A percentile compares a stretch with the other conserved stretches of the same genome.
These are phyloP conservation scores for Drosophila subpulchrella DNA, from an alignment of 1,140 invertebrate species.

Conservation along the genomic window DNA sequence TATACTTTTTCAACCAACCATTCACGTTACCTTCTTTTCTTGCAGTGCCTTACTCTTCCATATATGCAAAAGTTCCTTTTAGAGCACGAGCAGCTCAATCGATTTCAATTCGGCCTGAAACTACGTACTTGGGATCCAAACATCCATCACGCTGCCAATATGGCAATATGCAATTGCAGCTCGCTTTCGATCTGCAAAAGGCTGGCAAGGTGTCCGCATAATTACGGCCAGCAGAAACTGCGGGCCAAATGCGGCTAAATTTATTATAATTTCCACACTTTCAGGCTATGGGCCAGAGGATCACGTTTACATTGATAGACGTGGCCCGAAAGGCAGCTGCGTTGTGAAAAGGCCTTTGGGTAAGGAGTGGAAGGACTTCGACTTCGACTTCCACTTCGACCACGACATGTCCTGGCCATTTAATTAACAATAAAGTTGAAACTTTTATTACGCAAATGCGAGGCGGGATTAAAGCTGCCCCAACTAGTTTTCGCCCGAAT, in stretches of 20 bases:
- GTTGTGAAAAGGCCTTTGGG: slow-evolving; percentile 35
- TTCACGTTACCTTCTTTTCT: background rate
- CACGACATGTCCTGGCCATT: slow-evolving; percentile 50
- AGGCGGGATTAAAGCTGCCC: slow-evolving; percentile 43
- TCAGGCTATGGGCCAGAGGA: slow-evolving; percentile 32
- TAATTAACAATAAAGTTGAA: slow-evolving; percentile 81
- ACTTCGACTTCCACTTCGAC: background rate
- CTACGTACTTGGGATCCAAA: slow-evolving; percentile 43
- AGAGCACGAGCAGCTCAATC: slow-evolving; percentile 25
- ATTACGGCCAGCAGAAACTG: slow-evolving; percentile 60
- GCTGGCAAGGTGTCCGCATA: slow-evolving; percentile 70
- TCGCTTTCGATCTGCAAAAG: slow-evolving; percentile 6
- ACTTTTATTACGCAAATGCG: slow-evolving; percentile 68
- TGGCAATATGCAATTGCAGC: slow-evolving; percentile 60
- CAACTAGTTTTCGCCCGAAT: slow-evolving; percentile 52
- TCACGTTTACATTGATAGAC: slow-evolving; percentile 72
- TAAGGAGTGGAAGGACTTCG: background rate
- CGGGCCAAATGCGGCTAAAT: slow-evolving; percentile 64
- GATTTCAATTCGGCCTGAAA: slow-evolving; percentile 55
- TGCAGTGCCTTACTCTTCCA: slow-evolving; percentile 4
- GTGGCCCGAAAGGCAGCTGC: slow-evolving; percentile 34
- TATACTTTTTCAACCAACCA: too few species aligned
- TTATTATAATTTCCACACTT: slow-evolving; percentile 82
- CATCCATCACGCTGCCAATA: slow-evolving; percentile 80
- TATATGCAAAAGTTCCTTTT: slow-evolving; percentile 44